Evolutionary conservation across 2,888 invertebrate genomes (phyloP), one percentile per base, ranked within the genome.

Genomic region (Gryllus longicercus): DNA sequence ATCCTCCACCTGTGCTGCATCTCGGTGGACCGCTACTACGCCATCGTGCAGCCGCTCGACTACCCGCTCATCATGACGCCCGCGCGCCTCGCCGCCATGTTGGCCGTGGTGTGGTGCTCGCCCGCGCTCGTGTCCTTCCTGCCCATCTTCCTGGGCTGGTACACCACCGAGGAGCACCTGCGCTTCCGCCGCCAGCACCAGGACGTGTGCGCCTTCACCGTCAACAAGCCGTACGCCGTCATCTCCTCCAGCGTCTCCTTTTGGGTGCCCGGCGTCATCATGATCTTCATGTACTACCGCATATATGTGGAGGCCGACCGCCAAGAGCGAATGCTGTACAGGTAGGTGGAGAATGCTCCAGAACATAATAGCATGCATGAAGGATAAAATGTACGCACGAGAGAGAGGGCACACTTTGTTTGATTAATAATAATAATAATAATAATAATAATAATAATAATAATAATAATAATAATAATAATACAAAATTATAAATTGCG

Each of bases 111-210:
- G 1, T 98, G 98, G 98, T 93, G 95, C 85, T 93, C 96, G 82
- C 97, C 98, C 0, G 95, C 95, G 1, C 88, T 97, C 81, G 95
- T 98, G 80, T 97, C 97, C 2, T 97, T 97, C 86, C 91, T 97
- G 23, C 98, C 98, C 8, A 97, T 98, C 81, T 97, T 97, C 87
- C 93, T 96, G 88, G 97, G 96, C 50, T 96, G 97, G 94, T 98
- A 98, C 87, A 96, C 97, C 0, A 97, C 97, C 0, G 89, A 91
- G 38, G 94, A 95, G 83, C 95, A 96, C 85, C 88, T 94, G 83
- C 84, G 87, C 23, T 91, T 89, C 84, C 88, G 91, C 83, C 86
- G 88, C 76, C 86, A 89, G 12, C 89, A 95, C 86, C 95, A 95
- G 10, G 91, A 95, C 85, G 91, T 92, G 81, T 96, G 96, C 87